Evolutionary conservation across 2,797 vertebrate genomes (phyloP).

Genomic region (Coreius guichenoti): DNA sequence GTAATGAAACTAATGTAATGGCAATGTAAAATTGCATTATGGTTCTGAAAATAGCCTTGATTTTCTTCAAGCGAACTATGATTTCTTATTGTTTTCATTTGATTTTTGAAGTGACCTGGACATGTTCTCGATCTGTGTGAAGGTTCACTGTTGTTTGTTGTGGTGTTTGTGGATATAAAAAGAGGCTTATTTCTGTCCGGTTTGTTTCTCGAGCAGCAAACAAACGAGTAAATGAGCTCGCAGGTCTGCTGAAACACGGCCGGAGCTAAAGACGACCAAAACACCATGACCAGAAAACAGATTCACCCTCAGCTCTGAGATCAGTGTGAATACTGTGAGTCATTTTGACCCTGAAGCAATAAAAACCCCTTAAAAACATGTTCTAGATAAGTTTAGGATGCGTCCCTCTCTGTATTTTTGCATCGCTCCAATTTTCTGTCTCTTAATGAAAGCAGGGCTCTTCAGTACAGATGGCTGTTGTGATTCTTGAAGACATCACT

Average conservation of each 20-base stretch:
- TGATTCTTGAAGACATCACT: constrained; percentile 1
- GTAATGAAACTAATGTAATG: neutral
- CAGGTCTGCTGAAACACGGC: neutral
- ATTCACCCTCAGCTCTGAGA: neutral
- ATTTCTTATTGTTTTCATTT: neutral
- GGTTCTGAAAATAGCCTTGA: neutral
- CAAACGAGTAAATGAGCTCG: neutral
- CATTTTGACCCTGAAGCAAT: neutral
- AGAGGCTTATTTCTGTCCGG: neutral
- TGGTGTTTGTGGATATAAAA: neutral
- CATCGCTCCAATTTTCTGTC: neutral
- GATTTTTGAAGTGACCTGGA: neutral
- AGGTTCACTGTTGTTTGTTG: neutral
- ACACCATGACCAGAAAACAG: neutral
- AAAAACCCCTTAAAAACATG: neutral
- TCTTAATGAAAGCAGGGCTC: neutral
- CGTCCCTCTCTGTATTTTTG: neutral
- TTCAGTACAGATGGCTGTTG: constrained; percentile 68
- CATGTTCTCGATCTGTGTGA: neutral
- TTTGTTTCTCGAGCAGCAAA: neutral
- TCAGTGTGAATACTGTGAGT: no score
- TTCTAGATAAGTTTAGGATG: neutral
- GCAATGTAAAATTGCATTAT: neutral
- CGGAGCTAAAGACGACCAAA: neutral
- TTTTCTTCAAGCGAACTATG: neutral